Conservation (phyloP, 2,888 invertebrate genomes). For the Pharmacophagus antenor region DNA sequence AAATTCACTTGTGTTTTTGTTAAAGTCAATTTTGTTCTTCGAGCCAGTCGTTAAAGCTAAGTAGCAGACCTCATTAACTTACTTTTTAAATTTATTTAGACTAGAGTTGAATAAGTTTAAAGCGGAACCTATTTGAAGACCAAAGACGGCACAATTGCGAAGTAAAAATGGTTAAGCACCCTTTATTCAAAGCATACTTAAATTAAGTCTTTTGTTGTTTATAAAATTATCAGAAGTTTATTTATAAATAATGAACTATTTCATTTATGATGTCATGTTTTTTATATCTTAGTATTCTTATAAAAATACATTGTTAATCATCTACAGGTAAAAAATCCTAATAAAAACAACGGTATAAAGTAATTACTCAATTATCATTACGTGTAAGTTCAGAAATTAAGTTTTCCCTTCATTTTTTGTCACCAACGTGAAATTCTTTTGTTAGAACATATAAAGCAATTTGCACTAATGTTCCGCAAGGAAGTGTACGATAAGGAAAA, state of each 20-base stretch:
- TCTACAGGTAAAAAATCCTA: background rate
- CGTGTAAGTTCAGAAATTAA: background rate
- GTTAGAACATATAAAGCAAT: conserved; percentile 29
- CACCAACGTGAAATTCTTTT: conserved; percentile 11
- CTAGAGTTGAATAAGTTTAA: background rate
- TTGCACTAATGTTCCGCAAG: conserved; percentile 30
- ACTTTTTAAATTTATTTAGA: conserved; percentile 5
- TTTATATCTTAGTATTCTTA: no score
- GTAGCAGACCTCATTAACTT: conserved; percentile 6
- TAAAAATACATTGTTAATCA: no score
- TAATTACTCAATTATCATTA: background rate
- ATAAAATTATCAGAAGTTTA: no score
- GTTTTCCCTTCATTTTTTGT: conserved; percentile 5
- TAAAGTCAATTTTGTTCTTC: conserved; percentile 15
- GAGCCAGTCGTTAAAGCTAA: background rate
- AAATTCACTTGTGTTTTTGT: conserved; percentile 12
- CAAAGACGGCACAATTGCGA: background rate
- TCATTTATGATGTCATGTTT: no score
- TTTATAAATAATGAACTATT: no score
- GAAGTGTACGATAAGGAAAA: conserved; percentile 30
- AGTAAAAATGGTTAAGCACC: conserved; percentile 1
- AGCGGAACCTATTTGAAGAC: background rate
- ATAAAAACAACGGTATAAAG: background rate
- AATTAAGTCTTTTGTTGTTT: no score
- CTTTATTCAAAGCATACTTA: no score